These are phyloP conservation scores for Phainopepla nitens DNA, from an alignment of 2,113 vertebrate genomes.

Conservation along the genomic window DNA sequence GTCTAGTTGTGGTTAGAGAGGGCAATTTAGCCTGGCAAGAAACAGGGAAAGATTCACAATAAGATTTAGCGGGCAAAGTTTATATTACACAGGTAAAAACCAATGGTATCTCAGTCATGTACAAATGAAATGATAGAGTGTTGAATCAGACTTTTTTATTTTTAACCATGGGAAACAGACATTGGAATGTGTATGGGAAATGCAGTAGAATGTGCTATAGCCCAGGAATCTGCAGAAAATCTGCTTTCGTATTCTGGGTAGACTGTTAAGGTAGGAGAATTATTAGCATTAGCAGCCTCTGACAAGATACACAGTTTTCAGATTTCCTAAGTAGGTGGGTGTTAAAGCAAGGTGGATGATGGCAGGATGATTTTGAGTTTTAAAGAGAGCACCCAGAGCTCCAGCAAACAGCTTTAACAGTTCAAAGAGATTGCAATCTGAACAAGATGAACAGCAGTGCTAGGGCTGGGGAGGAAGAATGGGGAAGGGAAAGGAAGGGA, in stretches of 20 bases:
- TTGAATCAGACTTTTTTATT: constrained; percentile 24
- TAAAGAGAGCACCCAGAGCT: neutral
- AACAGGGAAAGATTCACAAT: neutral
- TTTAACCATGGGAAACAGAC: constrained; percentile 29
- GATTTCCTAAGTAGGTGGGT: constrained; percentile 23
- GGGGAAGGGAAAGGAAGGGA: neutral
- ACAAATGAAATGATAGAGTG: neutral
- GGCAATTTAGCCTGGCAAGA: neutral
- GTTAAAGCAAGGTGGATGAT: constrained; percentile 21
- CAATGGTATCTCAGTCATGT: neutral
- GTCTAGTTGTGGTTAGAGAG: neutral
- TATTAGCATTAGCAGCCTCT: constrained; percentile 10
- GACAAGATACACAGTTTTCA: constrained; percentile 24
- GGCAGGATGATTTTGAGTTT: constrained; percentile 25
- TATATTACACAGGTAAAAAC: neutral
- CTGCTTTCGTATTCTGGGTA: neutral
- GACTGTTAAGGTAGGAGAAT: neutral
- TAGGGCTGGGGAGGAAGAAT: neutral
- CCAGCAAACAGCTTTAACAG: neutral
- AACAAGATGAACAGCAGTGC: neutral
- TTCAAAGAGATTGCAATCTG: neutral
- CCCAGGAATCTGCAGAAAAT: constrained; percentile 1
- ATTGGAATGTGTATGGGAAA: neutral
- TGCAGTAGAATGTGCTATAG: constrained; percentile 3
- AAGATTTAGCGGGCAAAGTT: neutral